Evolutionary conservation across 2,888 invertebrate species (phyloP), one percentile per base, ranked within the genome.

Genomic region (Caenorhabditis angaria): DNA sequence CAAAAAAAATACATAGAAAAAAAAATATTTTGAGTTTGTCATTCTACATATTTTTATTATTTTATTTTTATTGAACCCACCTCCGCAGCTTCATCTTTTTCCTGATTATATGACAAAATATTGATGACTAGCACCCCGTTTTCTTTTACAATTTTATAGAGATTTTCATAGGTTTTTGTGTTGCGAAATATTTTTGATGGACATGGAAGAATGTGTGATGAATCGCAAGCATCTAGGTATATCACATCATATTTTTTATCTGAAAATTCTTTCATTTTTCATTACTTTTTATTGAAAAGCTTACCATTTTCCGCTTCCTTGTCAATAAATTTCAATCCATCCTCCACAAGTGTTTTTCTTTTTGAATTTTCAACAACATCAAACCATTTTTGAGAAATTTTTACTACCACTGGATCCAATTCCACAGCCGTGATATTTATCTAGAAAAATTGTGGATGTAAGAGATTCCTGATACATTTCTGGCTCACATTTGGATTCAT

Each of bases 171-270:
- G 32, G 61, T 54, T 56, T 76, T 59, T 8, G 48, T 12, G 1
- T 63, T 57, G 25, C 69, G 58, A 68, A 85, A 85, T 3, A 59
- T 29, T 47, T 67, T 56, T 2, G 76, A 73, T 10, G 85, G 85
- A 35, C 85, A 85, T 18, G 85, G 82, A 20, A 81, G 54, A n/a
- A 50, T 29, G 20, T 59, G 61, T 35, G 74, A 75, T 10, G 61
- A 62, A 50, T 83, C 80, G 61, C 85, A 85, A 14, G 84, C 85
- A 68, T 85, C 85, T 18, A 85, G 28, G 20, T 84, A 69, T 25
- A 85, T 59, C 8, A 81, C 82, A 54, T 85, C 81, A 65, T 76
- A 80, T 25, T 59, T 72, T 5, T 73, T 51, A 8, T 73, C 84
- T 79, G 55, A 53, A 63, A 48, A n/a, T 18, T n/a, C 8, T 27